These are phyloP conservation scores for Eidolon helvum DNA, from an alignment of 2,113 vertebrate genomes.

Conservation along the genomic window DNA sequence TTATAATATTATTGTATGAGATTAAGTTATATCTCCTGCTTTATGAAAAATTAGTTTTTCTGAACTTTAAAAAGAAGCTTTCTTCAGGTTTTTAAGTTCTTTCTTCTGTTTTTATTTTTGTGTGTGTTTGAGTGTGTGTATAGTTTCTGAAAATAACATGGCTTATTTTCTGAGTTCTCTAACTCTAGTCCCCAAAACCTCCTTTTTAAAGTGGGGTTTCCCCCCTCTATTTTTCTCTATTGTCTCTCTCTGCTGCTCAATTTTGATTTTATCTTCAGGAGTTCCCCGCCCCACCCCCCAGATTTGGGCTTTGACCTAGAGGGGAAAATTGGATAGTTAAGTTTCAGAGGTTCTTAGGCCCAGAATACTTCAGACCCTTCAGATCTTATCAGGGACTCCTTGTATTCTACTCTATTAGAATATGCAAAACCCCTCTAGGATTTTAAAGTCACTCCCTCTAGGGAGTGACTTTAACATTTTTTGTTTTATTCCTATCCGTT, in stretches of 20 bases:
- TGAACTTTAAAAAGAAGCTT: background rate
- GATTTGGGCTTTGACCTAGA: background rate
- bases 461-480: background rate
- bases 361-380: background rate
- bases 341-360: background rate
- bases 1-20: background rate
- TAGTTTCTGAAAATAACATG: background rate
- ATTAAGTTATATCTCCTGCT: background rate
- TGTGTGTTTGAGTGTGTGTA: background rate
- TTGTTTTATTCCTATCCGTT: background rate
- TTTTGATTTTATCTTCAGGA: background rate
- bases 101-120: background rate
- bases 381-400: background rate
- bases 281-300: background rate
- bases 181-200: accelerated
- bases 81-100: background rate
- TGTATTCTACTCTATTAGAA: background rate
- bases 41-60: background rate
- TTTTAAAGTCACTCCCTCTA: too few species aligned
- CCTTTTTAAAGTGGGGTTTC: too few species aligned
- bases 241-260: background rate
- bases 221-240: background rate
- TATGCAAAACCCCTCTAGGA: background rate
- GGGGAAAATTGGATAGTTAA: background rate
- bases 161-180: background rate